These are phyloP conservation scores for Gibbula magus DNA, from an alignment of 2,888 invertebrate genomes.

Conservation along the genomic window DNA sequence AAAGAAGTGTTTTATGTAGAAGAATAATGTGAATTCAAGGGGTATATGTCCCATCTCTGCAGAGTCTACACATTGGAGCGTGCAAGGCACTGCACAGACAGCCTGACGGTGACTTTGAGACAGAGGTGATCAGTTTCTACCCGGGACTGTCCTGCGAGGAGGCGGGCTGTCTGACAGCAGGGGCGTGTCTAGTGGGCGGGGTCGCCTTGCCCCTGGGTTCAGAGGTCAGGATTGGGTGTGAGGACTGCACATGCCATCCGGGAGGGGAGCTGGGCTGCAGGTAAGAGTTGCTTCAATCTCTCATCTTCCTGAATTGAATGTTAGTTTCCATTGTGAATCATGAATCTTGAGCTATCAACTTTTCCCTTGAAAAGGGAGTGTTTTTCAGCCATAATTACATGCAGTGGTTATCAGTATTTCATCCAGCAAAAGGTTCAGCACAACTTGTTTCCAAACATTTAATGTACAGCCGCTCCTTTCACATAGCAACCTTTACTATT, in stretches of 20 bases:
- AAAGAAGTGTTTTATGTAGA: neutral
- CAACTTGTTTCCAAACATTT: too few relatives aligned
- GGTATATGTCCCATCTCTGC: neutral
- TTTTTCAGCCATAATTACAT: neutral
- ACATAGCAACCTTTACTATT: too few relatives aligned
- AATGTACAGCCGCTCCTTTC: too few relatives aligned
- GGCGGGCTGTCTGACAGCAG: constrained; percentile 51
- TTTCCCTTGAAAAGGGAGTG: neutral
- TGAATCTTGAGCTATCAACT: neutral
- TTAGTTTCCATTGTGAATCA: too few relatives aligned
- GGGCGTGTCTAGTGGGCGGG: constrained; percentile 58
- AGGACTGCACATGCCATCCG: constrained; percentile 62
- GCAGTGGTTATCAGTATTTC: too few relatives aligned
- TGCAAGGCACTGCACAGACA: constrained; percentile 43
- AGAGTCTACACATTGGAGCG: constrained; percentile 28
- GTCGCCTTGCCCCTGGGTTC: constrained; percentile 52
- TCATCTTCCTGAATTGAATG: too few relatives aligned
- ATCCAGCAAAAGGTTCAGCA: too few relatives aligned
- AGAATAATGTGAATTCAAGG: too few relatives aligned
- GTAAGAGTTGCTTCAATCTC: constrained; percentile 42
- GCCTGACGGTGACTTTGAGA: constrained; percentile 37
- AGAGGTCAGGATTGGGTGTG: constrained; percentile 57
- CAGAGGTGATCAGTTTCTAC: constrained; percentile 43
- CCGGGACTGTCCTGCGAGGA: constrained; percentile 60
- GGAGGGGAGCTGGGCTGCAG: constrained; percentile 62